Evolutionary conservation across 1,140 invertebrate species (phyloP), one percentile per base, ranked within the genome.

Genomic region (Drosophila ambigua): DNA sequence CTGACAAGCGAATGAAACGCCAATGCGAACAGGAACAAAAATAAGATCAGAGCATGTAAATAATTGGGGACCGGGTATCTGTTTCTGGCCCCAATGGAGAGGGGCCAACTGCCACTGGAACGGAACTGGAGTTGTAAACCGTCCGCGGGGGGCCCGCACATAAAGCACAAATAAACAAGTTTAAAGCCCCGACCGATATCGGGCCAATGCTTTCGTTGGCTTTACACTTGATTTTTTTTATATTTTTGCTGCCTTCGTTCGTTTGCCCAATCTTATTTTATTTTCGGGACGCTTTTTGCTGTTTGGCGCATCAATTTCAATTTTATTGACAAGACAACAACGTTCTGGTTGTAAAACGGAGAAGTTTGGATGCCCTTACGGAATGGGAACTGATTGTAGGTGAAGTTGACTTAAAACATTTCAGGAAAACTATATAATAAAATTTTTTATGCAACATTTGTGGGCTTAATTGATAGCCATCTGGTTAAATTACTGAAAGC

Each of bases 251-350:
- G 2, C 43, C 35, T 7, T 23, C 31, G 26, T 13, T 39, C 35
- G 20, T 43, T n/a, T 35, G 26, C 43, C 39, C 67, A 82, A 82
- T 88, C 79, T 79, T 64, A 72, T 88, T 88, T 88, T 83, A 83
- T 83, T 88, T 88, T 53, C 77, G 69, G 82, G 77, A 55, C 63
- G 81, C 65, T 68, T 63, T 84, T 69, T 64, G 54, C 65, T 78
- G 73, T 88, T 87, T 88, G 79, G 68, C 79, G 83, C 84, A 88
- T 88, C 83, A 88, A 88, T 88, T 88, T 88, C 79, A 88, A 88
- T 83, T 88, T 87, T 87, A 87, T 88, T 88, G 79, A 88, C 79
- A 88, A 79, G 68, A 72, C 60, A 69, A 49, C 46, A 59, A 60
- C 26, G n/a, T 41, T 44, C 52, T 13, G 24, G 26, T 23, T 8